Conservation (phyloP, 2,888 invertebrate genomes). For the Cyclophora punctaria region DNA sequence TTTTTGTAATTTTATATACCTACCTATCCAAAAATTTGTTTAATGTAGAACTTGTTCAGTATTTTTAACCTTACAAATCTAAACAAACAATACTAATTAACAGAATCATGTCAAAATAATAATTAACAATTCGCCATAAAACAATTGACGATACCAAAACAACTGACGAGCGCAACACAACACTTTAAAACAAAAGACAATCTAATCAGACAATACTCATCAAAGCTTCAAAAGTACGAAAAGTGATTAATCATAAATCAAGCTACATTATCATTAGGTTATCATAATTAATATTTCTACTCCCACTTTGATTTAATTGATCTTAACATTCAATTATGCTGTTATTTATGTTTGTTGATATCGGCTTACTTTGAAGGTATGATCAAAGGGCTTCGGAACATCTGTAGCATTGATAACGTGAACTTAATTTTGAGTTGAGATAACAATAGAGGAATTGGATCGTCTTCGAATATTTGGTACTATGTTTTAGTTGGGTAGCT, state of each 20-base stretch:
- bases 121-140: no score
- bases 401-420: conserved; percentile 20
- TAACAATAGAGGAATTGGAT: no score
- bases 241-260: not conserved
- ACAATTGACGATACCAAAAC: no score
- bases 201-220: conserved; percentile 6
- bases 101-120: no score
- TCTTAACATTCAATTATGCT: conserved; percentile 46
- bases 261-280: conserved; percentile 9
- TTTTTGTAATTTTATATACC: no score
- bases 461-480: no score
- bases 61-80: no score
- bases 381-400: conserved; percentile 26
- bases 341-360: conserved; percentile 58
- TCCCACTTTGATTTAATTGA: conserved; percentile 39
- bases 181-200: not conserved
- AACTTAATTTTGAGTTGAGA: conserved; percentile 3
- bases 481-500: no score
- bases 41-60: no score
- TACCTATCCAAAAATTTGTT: no score
- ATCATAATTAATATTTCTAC: conserved; percentile 23
- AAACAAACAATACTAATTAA: no score
- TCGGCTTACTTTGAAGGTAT: conserved; percentile 36
- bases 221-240: conserved; percentile 11
- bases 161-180: no score